Percentiles rank a stretch among this genome's conserved stretches.
These are phyloP conservation scores for Diachasmimorpha longicaudata DNA, from an alignment of 1,140 invertebrate species.

Conservation along the genomic window DNA sequence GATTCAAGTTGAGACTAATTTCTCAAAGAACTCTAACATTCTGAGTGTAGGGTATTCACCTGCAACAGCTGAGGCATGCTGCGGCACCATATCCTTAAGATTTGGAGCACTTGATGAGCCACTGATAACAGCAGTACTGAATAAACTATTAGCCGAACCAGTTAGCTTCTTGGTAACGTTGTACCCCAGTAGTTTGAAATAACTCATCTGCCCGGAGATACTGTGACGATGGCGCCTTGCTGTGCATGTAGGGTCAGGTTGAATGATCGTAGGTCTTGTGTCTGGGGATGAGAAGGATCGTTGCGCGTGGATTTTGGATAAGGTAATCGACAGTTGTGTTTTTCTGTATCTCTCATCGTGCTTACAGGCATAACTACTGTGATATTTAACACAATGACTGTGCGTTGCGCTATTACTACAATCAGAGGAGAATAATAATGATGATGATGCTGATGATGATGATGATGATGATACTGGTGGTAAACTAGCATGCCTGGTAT, in stretches of 20 bases:
- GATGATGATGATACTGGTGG: constrained; percentile 15
- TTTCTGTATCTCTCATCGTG: constrained; percentile 9
- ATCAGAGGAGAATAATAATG: constrained; percentile 1
- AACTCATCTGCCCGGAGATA: constrained; percentile 91
- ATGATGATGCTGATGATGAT: constrained; percentile 10
- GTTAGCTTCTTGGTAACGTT: constrained; percentile 72
- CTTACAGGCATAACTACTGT: constrained; percentile 18
- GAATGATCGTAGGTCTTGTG: constrained; percentile 63
- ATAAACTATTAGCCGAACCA: constrained; percentile 79
- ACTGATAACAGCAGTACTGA: constrained; percentile 93
- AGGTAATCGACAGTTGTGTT: constrained; percentile 17
- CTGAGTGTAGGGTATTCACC: constrained; percentile 65
- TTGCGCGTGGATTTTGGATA: constrained; percentile 53
- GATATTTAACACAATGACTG: constrained; percentile 1
- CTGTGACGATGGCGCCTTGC: constrained; percentile 87
- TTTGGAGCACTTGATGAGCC: constrained; percentile 91
- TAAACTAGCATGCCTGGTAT: neutral
- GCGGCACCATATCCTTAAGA: constrained; percentile 83
- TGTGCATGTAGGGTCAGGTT: constrained; percentile 68
- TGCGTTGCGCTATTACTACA: neutral
- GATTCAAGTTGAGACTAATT: no score
- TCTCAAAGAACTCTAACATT: no score
- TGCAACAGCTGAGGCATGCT: constrained; percentile 70
- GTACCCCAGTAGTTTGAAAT: constrained; percentile 85
- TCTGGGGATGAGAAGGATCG: constrained; percentile 61